Percentiles rank a stretch among this genome's conserved stretches.
Evolutionary conservation across 2,113 vertebrate species (phyloP).

Genomic region (Oreochromis niloticus): DNA sequence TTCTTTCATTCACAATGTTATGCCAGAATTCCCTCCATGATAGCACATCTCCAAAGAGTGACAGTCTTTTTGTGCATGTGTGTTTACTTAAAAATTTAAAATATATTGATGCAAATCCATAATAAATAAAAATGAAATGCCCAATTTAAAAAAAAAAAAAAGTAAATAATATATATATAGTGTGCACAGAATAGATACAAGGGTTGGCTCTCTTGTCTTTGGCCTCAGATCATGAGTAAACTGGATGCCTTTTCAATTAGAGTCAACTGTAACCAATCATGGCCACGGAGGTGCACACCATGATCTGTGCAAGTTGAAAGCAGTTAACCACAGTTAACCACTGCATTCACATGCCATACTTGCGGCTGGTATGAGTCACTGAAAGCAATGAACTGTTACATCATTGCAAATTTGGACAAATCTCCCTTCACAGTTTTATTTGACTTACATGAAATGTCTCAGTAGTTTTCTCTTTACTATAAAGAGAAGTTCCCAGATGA

Average conservation of each 20-base stretch:
- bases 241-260: background rate
- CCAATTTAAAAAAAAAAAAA: no score
- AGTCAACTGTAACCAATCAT: background rate
- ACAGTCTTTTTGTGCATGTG: background rate
- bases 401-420: background rate
- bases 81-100: background rate
- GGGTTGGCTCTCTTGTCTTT: background rate
- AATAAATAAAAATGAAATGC: background rate
- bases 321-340: background rate
- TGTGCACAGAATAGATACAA: background rate
- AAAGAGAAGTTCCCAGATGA: background rate
- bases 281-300: background rate
- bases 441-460: background rate
- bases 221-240: background rate
- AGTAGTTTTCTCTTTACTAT: background rate
- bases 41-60: background rate
- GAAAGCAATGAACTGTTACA: background rate
- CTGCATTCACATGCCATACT: background rate
- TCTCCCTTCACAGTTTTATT: background rate
- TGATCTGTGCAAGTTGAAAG: background rate
- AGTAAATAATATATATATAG: no score
- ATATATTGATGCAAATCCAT: background rate
- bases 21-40: background rate
- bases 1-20: background rate
- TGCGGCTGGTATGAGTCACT: no score